These are phyloP conservation scores for Calliphora vicina DNA, from an alignment of 1,140 invertebrate genomes.

Conservation along the genomic window DNA sequence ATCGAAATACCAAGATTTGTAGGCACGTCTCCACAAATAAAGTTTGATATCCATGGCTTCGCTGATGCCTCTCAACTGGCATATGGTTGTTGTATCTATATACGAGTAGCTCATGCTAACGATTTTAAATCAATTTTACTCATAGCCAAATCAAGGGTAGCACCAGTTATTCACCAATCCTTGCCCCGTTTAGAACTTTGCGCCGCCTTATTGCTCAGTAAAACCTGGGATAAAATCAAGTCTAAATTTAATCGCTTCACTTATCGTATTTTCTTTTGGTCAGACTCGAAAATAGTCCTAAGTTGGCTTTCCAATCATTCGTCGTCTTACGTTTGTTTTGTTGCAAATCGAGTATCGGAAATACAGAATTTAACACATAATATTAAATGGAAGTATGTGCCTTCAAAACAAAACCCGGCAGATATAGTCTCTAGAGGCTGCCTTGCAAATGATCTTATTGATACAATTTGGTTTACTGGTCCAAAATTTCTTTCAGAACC, in stretches of 20 bases:
- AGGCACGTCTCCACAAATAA: background rate
- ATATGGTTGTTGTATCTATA: background rate
- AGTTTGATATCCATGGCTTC: background rate
- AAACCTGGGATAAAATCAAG: background rate
- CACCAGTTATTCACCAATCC: background rate
- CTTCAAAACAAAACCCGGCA: conserved; percentile 42
- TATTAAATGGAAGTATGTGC: conserved; percentile 47
- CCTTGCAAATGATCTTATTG: background rate
- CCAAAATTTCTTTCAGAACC: background rate
- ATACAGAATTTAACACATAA: conserved; percentile 43
- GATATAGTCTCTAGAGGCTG: conserved; percentile 20
- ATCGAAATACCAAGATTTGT: background rate
- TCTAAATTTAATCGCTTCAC: background rate
- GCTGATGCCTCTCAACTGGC: background rate
- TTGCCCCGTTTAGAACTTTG: background rate
- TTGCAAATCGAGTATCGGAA: conserved; percentile 47
- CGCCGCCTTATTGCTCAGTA: conserved; percentile 44
- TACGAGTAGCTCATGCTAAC: background rate
- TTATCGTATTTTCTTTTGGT: conserved; percentile 12
- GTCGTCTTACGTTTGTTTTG: conserved; percentile 44
- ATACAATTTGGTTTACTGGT: conserved; percentile 1
- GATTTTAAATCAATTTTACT: background rate
- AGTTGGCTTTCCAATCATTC: conserved; percentile 29
- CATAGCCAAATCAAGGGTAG: background rate
- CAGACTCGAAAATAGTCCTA: conserved; percentile 36